Conservation (phyloP, 2,113 vertebrate species). For the Ictalurus punctatus region DNA sequence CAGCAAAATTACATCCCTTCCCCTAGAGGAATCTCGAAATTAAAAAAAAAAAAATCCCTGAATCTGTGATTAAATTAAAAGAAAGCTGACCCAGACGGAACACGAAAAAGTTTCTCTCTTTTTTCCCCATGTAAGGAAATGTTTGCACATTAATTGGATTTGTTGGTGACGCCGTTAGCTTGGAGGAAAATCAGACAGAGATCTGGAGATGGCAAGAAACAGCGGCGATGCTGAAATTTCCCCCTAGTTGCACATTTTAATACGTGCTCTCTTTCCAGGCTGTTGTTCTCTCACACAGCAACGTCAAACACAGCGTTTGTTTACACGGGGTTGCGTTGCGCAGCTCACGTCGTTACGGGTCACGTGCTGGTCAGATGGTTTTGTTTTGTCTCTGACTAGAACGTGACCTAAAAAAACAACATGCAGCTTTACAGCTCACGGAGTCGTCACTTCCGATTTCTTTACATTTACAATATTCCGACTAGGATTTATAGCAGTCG, state of each 20-base stretch:
- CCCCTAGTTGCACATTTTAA: background rate
- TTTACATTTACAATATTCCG: background rate
- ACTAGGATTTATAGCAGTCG: background rate
- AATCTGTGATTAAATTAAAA: slow-evolving; percentile 31
- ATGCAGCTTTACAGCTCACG: background rate
- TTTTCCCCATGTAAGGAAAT: slow-evolving; percentile 4
- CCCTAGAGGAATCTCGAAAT: slow-evolving; percentile 31
- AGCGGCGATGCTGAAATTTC: background rate
- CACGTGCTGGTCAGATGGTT: background rate
- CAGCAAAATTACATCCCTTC: slow-evolving; percentile 39
- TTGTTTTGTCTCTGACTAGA: background rate
- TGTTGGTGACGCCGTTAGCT: background rate
- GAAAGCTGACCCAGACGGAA: slow-evolving; percentile 11
- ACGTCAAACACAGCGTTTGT: background rate
- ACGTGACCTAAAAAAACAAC: background rate
- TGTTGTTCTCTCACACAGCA: background rate
- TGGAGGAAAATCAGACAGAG: background rate
- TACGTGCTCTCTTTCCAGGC: background rate
- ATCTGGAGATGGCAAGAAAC: background rate
- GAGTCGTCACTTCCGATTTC: background rate
- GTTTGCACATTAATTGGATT: background rate
- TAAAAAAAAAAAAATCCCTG: slow-evolving; percentile 39
- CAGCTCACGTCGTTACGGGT: background rate
- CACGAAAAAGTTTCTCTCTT: background rate
- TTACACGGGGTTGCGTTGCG: background rate